Base-by-base conservation (phyloP, 2,888 invertebrate species). In the Cactoblastis cactorum region DNA sequence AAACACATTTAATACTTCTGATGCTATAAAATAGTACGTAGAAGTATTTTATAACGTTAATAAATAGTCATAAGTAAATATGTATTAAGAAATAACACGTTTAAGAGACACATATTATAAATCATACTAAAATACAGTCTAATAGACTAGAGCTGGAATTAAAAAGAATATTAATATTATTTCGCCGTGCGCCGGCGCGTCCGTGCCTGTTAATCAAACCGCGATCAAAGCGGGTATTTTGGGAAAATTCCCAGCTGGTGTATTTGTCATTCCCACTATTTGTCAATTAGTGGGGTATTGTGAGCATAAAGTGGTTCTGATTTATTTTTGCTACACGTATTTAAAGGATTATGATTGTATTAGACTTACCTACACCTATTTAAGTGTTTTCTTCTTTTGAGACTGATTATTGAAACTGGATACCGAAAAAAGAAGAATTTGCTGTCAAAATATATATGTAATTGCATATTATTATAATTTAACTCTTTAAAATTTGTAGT, bases 221-320 rank as follows among this genome's bases (percentile, higher is more conserved):
- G 71, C 74, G 87, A 89, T 89, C 89, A 89, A 89, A 89, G 88
- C 71, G 67, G 67, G 63, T 87, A 87, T 87, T 88, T 89, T 74
- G 59, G 80, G 85, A 85, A 74, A 78, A 78, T 84, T 80, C 80
- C 75, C 80, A 74, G 71, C 77, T 74, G 70, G 66, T 74, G 80
- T 83, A 89, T 89, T 84, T 81, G 88, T 89, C 88, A 88, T 87
- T 84, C 81, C 79, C 73, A 84, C 87, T 87, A 89, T 89, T 89
- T 89, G 88, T 89, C 88, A 88, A 89, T 89, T 89, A 89, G 80
- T 76, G 80, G 62, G 71, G 85, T 85, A 87, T 87, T 85, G 84
- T 83, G 77, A 79, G 67, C 77, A 61, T 67, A 79, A 80, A 83
- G 82, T 78, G 74, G 77, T 74, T 64, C 70, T 85, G 87, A 87